Evolutionary conservation across 2,797 vertebrate species (phyloP).

Genomic region (Anguilla megastoma): DNA sequence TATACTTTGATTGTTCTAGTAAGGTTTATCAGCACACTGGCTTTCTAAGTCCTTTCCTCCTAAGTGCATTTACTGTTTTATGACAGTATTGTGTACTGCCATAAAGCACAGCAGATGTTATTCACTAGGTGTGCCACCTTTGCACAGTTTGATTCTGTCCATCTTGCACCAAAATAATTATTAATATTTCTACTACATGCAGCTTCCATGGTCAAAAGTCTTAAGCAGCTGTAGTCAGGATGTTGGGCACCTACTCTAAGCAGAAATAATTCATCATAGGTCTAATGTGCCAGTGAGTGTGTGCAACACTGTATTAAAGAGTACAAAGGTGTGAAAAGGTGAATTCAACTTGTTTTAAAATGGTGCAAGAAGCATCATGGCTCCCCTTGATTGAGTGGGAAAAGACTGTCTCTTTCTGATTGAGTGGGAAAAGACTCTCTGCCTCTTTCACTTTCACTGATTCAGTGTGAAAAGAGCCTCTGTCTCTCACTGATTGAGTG

Average conservation of each 20-base stretch:
- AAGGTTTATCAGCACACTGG: background rate
- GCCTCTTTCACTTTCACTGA: constrained; percentile 53
- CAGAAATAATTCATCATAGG: background rate
- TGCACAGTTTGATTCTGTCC: background rate
- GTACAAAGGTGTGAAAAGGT: background rate
- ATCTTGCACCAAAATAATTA: background rate
- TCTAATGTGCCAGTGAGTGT: background rate
- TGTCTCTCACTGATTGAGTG: constrained; percentile 56
- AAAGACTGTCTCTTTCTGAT: constrained; percentile 37
- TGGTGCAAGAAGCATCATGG: background rate
- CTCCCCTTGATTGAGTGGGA: constrained; percentile 11
- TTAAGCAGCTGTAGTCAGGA: background rate
- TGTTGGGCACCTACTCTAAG: background rate
- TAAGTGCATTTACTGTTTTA: background rate
- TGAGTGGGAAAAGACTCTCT: constrained; percentile 61
- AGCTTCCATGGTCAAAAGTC: background rate
- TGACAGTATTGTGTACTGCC: background rate
- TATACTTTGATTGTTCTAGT: background rate
- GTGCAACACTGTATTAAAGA: background rate
- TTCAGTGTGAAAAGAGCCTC: constrained; percentile 56
- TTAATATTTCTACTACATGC: background rate
- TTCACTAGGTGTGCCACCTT: background rate
- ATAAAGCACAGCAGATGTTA: background rate
- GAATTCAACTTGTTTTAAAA: constrained; percentile 1
- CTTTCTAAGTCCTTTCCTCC: background rate